Conservation (phyloP, 2,797 vertebrate species). For the Diglossa cyanea region DNA sequence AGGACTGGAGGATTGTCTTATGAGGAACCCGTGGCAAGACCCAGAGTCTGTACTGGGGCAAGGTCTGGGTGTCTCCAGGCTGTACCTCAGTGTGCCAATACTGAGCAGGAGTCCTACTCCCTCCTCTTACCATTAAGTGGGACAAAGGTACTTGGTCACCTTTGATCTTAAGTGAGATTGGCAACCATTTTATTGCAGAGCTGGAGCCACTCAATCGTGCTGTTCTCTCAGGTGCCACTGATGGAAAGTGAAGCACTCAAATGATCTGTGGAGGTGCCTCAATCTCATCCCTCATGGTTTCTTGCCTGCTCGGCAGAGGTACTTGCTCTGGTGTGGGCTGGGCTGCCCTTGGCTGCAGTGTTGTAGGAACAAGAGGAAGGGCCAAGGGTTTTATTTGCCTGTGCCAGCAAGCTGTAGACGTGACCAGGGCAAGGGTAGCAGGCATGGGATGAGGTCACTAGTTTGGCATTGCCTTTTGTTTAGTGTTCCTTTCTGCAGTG, state of each 20-base stretch:
- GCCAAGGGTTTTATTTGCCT: background rate
- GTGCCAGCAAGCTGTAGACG: background rate
- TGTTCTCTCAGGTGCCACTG: background rate
- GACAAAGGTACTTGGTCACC: background rate
- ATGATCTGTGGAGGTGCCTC: background rate
- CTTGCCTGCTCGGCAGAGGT: background rate
- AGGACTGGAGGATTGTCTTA: background rate
- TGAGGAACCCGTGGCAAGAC: background rate
- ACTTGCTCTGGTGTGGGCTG: background rate
- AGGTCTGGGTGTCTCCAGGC: background rate
- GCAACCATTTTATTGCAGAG: background rate
- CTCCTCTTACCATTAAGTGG: background rate
- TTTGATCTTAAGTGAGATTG: background rate
- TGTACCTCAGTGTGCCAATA: fast-evolving
- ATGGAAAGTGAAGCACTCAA: background rate
- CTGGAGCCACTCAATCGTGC: background rate
- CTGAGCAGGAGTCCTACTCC: background rate
- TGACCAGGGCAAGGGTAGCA: background rate
- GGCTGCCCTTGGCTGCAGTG: background rate
- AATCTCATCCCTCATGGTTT: background rate
- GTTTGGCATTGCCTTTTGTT: slow-evolving; percentile 9
- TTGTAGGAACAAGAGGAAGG: background rate
- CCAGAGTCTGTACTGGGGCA: background rate
- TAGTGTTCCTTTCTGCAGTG: background rate
- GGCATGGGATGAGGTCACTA: background rate